Conservation (phyloP, 2,113 vertebrate species). For the Ailuropoda melanoleuca region DNA sequence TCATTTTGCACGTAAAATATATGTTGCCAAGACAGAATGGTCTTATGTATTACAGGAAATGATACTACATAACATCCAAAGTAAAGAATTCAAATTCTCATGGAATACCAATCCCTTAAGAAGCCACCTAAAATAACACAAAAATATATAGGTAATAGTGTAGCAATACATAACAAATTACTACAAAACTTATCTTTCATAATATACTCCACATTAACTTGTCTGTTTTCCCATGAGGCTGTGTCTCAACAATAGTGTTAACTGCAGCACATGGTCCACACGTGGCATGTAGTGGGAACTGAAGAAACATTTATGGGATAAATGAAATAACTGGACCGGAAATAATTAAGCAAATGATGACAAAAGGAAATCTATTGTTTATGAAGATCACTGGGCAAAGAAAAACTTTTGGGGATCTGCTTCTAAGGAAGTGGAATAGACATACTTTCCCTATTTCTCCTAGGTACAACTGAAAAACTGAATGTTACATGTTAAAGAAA, state of each 20-base stretch:
- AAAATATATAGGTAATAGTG: neutral
- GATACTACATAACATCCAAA: neutral
- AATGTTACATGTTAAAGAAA: neutral
- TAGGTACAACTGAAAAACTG: neutral
- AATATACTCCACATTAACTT: neutral
- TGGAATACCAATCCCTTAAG: neutral
- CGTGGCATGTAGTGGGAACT: neutral
- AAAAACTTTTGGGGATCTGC: neutral
- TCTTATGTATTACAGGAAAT: neutral
- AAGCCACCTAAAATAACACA: neutral
- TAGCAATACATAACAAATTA: neutral
- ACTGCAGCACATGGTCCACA: neutral
- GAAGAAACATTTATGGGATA: constrained; percentile 2
- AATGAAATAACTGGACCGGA: neutral
- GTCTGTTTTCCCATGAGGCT: neutral
- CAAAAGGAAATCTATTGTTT: neutral
- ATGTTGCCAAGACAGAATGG: neutral
- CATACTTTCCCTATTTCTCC: neutral
- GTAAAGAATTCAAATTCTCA: neutral
- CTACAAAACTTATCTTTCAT: neutral
- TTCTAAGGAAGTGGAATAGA: neutral
- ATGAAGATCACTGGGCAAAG: neutral
- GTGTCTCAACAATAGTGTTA: neutral
- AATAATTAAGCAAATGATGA: neutral
- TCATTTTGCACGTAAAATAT: neutral